Conservation (phyloP, 2,797 vertebrate genomes). For the Fistularia tabacaria region DNA sequence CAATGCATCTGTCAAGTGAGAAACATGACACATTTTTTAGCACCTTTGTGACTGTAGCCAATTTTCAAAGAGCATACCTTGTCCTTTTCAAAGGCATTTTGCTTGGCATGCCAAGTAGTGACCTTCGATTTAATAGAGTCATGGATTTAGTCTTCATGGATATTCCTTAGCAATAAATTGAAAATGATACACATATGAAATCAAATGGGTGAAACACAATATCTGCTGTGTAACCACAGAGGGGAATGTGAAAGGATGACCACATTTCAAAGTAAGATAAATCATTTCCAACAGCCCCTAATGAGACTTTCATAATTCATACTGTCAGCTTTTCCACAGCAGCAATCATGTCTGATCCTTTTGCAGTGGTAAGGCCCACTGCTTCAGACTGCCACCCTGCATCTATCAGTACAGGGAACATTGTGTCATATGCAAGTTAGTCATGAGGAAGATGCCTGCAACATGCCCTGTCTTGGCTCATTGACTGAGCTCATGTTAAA, state of each 20-base stretch:
- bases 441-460: conserved; percentile 73
- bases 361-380: conserved; percentile 61
- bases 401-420: conserved; percentile 67
- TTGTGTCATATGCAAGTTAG: conserved; percentile 69
- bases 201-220: conserved; percentile 51
- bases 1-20: conserved; percentile 79
- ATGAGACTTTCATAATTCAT: conserved; percentile 76
- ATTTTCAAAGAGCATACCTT: conserved; percentile 70
- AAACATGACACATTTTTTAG: conserved; percentile 75
- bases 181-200: conserved; percentile 47
- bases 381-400: conserved; percentile 71
- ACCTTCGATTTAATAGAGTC: conserved; percentile 67
- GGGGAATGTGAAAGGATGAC: conserved; percentile 52
- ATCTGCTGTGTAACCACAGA: conserved; percentile 44
- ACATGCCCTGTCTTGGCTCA: conserved; percentile 70
- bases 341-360: conserved; percentile 64
- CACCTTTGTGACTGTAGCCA: conserved; percentile 68
- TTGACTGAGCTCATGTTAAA: conserved; percentile 72
- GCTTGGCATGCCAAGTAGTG: conserved; percentile 59
- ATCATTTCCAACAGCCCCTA: conserved; percentile 67
- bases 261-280: conserved; percentile 61
- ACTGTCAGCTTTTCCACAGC: conserved; percentile 70
- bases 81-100: conserved; percentile 65
- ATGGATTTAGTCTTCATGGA: conserved; percentile 39
- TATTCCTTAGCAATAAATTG: conserved; percentile 47